These are phyloP conservation scores for Drosophila fungiperda DNA, from an alignment of 2,888 invertebrate species.

Conservation along the genomic window DNA sequence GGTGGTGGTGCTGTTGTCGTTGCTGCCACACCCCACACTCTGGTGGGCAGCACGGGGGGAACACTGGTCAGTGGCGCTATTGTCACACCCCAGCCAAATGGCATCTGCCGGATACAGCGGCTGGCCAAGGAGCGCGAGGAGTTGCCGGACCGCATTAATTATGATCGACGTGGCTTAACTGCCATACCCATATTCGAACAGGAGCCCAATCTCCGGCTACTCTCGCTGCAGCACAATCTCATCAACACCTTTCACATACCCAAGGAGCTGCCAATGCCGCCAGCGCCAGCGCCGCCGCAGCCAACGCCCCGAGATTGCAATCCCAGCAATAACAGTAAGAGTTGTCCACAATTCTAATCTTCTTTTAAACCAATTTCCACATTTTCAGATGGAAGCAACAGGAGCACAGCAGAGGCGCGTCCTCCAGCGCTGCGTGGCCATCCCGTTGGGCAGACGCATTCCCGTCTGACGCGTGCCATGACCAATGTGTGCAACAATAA, in stretches of 20 bases:
- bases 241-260: constrained; percentile 87
- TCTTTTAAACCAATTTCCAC: neutral
- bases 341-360: neutral
- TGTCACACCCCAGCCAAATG: constrained; percentile 83
- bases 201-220: constrained; percentile 91
- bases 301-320: constrained; percentile 47
- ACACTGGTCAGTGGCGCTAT: constrained; percentile 72
- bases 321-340: constrained; percentile 33
- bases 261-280: constrained; percentile 65
- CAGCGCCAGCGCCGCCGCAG: constrained; percentile 30
- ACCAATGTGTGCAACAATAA: constrained; percentile 48
- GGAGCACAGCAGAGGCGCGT: constrained; percentile 14
- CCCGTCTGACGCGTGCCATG: constrained; percentile 63
- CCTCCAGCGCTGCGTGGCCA: constrained; percentile 51
- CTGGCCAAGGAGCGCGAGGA: constrained; percentile 92
- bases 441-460: constrained; percentile 21
- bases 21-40: constrained; percentile 52
- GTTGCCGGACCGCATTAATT: constrained; percentile 94
- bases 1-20: constrained; percentile 31
- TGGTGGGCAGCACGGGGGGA: constrained; percentile 56
- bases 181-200: constrained; percentile 92
- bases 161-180: constrained; percentile 94
- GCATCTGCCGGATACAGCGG: constrained; percentile 88
- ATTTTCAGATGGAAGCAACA: constrained; percentile 10
- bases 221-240: constrained; percentile 97